Evolutionary conservation across 2,113 vertebrate genomes (phyloP), one percentile per base, ranked within the genome.

Genomic region (Dromiciops gliroides): DNA sequence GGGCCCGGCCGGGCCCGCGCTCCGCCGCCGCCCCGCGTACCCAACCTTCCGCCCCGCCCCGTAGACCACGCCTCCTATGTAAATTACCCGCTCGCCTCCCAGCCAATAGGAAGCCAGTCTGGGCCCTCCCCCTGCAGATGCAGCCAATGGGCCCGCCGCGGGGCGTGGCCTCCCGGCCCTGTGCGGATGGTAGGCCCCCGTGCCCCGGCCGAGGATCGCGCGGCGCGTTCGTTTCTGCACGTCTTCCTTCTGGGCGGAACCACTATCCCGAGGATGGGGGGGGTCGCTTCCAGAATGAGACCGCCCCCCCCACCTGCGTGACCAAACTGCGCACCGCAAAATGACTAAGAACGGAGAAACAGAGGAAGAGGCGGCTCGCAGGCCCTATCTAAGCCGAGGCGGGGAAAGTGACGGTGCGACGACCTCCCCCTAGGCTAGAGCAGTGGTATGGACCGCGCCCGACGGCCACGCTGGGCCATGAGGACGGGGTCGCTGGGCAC

Each of bases 191-290:
- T 10, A 44, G 95, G 93, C 94, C 96, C 95, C 67, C 93, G 95
- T 91, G 8, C 95, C 94, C 92, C 90, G 60, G n/a, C 19, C 95
- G 97, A 91, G 98, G 98, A 98, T 99, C 99, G 98, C 99, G 98
- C 98, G 98, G 99, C 97, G 99, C 99, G 99, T 99, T 99, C 99
- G 97, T 97, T 99, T 99, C 98, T 99, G 99, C 99, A 99, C 99
- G 99, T 99, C 99, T 98, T 99, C 99, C 98, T 98, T 99, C 98
- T 97, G 99, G 99, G 99, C 98, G 96, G 97, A 99, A 99, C 99
- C 99, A 99, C 98, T 99, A 96, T 95, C 96, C 97, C 95, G 93
- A 94, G 94, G 97, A 93, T 50, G 53, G 90, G 90, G 88, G 47
- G 1, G 92, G 89, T 89, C n/a, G 44, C 90, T 25, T 2, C 37